These are phyloP conservation scores for Troides helena DNA, from an alignment of 2,888 invertebrate species.

Conservation along the genomic window DNA sequence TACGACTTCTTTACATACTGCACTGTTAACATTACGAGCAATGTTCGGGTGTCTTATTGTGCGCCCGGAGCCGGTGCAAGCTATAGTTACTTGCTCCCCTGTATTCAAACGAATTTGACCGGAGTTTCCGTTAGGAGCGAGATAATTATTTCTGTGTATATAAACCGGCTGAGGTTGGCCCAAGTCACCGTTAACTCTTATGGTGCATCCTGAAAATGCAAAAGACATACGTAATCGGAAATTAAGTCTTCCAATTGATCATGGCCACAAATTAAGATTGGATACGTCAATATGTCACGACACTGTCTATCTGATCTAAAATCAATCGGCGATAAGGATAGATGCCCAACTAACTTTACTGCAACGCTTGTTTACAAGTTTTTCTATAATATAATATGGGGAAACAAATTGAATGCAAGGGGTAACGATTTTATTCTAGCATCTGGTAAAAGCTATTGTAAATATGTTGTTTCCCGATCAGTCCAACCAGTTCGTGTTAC, in stretches of 20 bases:
- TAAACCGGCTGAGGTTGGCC: slow-evolving; percentile 81
- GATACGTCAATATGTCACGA: too few species aligned
- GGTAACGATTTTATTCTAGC: too few species aligned
- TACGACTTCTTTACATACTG: slow-evolving; percentile 43
- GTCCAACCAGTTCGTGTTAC: too few species aligned
- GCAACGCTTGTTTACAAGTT: too few species aligned
- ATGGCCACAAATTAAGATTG: too few species aligned
- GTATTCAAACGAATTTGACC: slow-evolving; percentile 52
- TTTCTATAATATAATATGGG: too few species aligned
- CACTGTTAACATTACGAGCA: slow-evolving; percentile 44
- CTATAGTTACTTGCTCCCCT: slow-evolving; percentile 57
- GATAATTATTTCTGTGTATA: slow-evolving; percentile 57
- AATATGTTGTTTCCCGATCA: too few species aligned
- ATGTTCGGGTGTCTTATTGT: slow-evolving; percentile 57
- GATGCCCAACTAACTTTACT: too few species aligned
- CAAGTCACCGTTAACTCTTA: slow-evolving; percentile 73
- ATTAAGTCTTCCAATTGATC: background rate
- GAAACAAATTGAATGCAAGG: too few species aligned
- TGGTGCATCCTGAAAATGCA: slow-evolving; percentile 56
- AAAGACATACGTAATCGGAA: background rate
- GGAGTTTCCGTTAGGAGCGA: slow-evolving; percentile 54
- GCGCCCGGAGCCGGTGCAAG: slow-evolving; percentile 58
- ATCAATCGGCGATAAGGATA: too few species aligned
- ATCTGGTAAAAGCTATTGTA: too few species aligned
- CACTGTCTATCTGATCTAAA: too few species aligned